phyloP scores from a whole-genome alignment of 2,888 invertebrate genomes.

The Lasioglossum marginatum region DNA sequence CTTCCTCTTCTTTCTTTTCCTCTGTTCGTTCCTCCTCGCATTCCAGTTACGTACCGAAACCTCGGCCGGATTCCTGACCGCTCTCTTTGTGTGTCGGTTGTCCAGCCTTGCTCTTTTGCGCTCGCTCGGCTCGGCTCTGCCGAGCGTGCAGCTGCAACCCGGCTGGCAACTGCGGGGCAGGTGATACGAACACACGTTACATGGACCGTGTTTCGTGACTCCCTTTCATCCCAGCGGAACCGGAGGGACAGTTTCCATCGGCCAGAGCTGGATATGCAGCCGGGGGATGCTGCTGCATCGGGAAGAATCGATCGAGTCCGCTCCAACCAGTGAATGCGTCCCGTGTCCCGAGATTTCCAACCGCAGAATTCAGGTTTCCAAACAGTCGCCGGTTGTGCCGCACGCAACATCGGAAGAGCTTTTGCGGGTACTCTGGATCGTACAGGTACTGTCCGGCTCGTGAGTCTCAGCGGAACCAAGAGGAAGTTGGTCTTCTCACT shows the following conservation, averaged over 20 bases:
- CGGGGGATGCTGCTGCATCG: background rate
- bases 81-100: constrained; percentile 52
- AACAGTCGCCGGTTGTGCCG: too few relatives aligned
- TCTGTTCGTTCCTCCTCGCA: constrained; percentile 34
- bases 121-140: background rate
- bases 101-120: constrained; percentile 54
- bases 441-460: too few relatives aligned
- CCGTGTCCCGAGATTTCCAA: background rate
- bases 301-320: background rate
- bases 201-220: constrained; percentile 50
- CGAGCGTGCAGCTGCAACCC: constrained; percentile 35
- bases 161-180: constrained; percentile 59
- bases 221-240: constrained; percentile 33
- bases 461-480: too few relatives aligned
- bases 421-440: too few relatives aligned
- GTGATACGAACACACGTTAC: constrained; percentile 74
- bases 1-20: constrained; percentile 17
- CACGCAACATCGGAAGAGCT: too few relatives aligned
- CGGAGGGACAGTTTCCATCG: background rate
- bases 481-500: too few relatives aligned
- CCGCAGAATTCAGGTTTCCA: background rate
- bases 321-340: background rate
- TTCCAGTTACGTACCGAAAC: constrained; percentile 64
- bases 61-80: constrained; percentile 63
- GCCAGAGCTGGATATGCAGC: background rate